Evolutionary conservation across 2,113 vertebrate genomes (phyloP).

Genomic region (Picathartes gymnocephalus): DNA sequence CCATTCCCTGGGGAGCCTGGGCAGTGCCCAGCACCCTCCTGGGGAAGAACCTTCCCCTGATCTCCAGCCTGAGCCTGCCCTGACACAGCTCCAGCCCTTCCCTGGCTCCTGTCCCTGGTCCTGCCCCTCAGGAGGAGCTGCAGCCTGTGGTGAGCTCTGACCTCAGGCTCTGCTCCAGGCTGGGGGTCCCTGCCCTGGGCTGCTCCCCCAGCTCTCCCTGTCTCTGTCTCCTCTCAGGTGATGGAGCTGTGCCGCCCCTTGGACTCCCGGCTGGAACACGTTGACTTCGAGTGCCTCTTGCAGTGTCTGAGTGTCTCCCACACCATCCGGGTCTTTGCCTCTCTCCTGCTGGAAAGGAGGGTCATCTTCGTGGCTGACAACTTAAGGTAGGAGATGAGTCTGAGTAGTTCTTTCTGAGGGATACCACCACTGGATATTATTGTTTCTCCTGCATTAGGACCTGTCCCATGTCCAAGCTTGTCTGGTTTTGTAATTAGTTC

Average conservation of each 20-base stretch:
- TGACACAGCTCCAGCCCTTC: neutral
- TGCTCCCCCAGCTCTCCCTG: neutral
- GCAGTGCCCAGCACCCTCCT: neutral
- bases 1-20: neutral
- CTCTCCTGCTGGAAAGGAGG: conserved; percentile 92
- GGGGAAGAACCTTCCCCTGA: neutral
- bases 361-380: conserved; percentile 96
- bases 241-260: conserved; percentile 89
- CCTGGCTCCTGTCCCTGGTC: neutral
- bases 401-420: neutral
- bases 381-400: conserved; percentile 78
- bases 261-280: conserved; percentile 92
- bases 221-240: conserved; percentile 70
- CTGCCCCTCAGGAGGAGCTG: neutral
- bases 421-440: fast-evolving
- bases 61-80: fast-evolving
- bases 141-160: neutral
- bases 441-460: neutral
- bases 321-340: conserved; percentile 87
- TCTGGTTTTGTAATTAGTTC: neutral
- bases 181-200: neutral
- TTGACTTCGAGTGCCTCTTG: conserved; percentile 93
- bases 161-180: neutral
- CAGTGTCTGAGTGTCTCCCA: conserved; percentile 84
- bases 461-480: neutral